phyloP scores from a whole-genome alignment of 2,797 vertebrate genomes.

The Urophycis tenuis region DNA sequence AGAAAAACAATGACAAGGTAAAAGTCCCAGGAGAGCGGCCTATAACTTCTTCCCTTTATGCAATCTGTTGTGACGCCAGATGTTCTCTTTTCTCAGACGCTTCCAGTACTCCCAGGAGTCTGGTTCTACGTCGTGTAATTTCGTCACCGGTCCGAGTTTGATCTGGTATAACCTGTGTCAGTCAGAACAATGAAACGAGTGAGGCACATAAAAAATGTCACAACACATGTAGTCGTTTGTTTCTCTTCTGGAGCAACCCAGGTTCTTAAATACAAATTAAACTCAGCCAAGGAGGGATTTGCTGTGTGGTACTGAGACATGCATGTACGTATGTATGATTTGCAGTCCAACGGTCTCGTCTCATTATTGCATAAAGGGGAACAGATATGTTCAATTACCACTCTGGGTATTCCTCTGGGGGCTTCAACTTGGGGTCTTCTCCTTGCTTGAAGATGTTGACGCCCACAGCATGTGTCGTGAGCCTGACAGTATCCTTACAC shows the following conservation, averaged over 20 bases:
- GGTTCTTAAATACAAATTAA: too few species aligned
- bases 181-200: neutral
- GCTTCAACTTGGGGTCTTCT: constrained; percentile 78
- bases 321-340: neutral
- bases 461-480: constrained; percentile 79
- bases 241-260: neutral
- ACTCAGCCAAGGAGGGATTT: neutral
- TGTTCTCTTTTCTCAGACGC: constrained; percentile 81
- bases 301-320: neutral
- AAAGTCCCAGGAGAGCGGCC: constrained; percentile 10
- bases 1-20: neutral
- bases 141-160: constrained; percentile 71
- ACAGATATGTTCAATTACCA: constrained; percentile 66
- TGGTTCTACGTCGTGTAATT: constrained; percentile 74
- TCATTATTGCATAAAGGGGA: neutral
- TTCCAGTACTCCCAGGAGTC: constrained; percentile 77
- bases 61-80: constrained; percentile 78
- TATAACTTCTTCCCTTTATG: constrained; percentile 78
- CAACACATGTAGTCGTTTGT: neutral
- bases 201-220: neutral
- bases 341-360: neutral
- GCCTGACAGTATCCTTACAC: constrained; percentile 77
- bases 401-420: constrained; percentile 77
- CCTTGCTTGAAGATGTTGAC: constrained; percentile 84
- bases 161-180: constrained; percentile 81